Conservation (phyloP, 2,797 vertebrate genomes). For the Diplodus puntazzo region DNA sequence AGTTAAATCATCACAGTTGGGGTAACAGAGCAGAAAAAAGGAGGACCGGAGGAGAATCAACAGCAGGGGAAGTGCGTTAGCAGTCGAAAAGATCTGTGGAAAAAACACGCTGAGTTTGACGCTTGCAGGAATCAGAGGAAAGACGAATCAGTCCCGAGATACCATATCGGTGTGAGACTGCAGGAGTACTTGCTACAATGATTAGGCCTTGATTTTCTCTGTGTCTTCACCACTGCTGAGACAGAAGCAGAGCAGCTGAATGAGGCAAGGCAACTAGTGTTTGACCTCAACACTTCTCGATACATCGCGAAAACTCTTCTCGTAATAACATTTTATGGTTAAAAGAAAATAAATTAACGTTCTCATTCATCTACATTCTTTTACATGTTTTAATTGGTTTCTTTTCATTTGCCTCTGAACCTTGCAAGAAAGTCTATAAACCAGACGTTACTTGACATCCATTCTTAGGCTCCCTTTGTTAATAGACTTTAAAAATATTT, state of each 20-base stretch:
- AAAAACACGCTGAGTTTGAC: slow-evolving; percentile 17
- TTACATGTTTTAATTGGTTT: background rate
- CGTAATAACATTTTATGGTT: background rate
- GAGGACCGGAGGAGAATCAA: background rate
- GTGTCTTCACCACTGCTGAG: background rate
- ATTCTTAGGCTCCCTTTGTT: background rate
- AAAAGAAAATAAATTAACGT: background rate
- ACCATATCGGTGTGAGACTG: slow-evolving; percentile 4
- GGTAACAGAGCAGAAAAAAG: slow-evolving; percentile 29
- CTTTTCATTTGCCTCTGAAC: background rate
- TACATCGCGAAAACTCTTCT: background rate
- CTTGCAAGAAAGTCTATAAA: background rate
- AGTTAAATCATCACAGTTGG: slow-evolving; percentile 38
- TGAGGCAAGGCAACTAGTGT: background rate
- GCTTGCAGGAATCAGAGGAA: background rate
- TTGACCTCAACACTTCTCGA: background rate
- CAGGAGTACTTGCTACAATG: background rate
- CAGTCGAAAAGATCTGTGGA: slow-evolving; percentile 26
- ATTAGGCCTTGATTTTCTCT: background rate
- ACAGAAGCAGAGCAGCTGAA: background rate
- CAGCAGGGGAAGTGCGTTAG: slow-evolving; percentile 19
- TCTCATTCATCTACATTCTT: background rate
- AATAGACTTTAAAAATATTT: background rate
- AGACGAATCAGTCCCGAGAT: background rate
- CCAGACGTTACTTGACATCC: background rate